phyloP scores from a whole-genome alignment of 2,797 vertebrate genomes.

The Thamnophis elegans region DNA sequence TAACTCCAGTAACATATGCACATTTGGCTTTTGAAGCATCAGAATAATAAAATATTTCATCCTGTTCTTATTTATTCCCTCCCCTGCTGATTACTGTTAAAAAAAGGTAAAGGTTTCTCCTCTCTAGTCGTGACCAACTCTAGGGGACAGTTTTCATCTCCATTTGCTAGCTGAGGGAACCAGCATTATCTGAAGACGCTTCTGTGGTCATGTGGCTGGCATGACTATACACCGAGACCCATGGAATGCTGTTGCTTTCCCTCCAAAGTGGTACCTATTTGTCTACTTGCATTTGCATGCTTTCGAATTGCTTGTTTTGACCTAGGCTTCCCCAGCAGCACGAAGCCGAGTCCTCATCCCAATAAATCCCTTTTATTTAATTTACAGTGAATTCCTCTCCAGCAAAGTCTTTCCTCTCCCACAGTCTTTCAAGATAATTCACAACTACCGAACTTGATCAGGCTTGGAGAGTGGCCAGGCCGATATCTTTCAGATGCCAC shows the following conservation, averaged over 20 bases:
- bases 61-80: constrained; percentile 45
- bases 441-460: no score
- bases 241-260: background rate
- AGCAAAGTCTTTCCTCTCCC: no score
- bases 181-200: background rate
- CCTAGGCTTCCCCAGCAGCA: no score
- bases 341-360: no score
- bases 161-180: background rate
- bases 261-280: background rate
- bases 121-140: background rate
- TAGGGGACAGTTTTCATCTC: background rate
- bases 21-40: constrained; percentile 61
- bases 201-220: background rate
- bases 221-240: background rate
- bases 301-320: no score
- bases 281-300: background rate
- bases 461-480: no score
- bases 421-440: no score
- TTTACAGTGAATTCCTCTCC: no score
- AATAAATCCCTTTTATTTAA: no score
- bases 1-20: constrained; percentile 58
- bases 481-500: no score
- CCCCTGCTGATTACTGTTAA: background rate
- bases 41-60: constrained; percentile 67
- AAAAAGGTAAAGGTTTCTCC: background rate